phyloP scores from a whole-genome alignment of 2,113 vertebrate species.

The Odobenus rosmarus region DNA sequence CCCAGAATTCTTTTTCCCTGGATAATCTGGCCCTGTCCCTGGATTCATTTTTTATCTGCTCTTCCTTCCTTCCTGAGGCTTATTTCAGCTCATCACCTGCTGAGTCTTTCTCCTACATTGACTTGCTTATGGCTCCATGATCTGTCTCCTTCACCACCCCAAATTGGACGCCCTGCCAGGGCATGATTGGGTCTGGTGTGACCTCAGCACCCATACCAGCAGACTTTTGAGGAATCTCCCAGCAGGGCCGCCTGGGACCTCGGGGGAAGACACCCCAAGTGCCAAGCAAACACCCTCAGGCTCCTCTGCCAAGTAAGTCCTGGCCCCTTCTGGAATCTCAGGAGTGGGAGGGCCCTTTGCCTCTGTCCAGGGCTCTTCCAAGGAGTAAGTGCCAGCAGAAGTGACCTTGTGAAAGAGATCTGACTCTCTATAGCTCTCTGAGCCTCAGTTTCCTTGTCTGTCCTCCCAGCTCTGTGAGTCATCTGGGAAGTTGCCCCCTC shows the following conservation, averaged over 20 bases:
- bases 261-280: too few species aligned
- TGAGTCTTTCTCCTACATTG: not conserved
- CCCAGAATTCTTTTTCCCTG: not conserved
- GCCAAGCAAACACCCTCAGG: not conserved
- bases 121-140: not conserved
- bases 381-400: not conserved
- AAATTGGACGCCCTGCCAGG: not conserved
- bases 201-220: too few species aligned
- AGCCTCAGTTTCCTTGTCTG: not conserved
- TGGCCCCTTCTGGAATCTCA: not conserved
- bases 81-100: not conserved
- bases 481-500: not conserved
- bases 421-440: not conserved
- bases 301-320: not conserved
- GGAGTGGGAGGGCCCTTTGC: not conserved
- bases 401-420: too few species aligned
- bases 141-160: not conserved
- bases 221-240: not conserved
- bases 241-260: not conserved
- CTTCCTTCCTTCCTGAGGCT: not conserved
- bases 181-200: not conserved
- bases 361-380: not conserved
- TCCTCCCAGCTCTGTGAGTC: not conserved
- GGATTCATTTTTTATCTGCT: not conserved
- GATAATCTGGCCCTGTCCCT: not conserved